Evolutionary conservation across 1,140 invertebrate genomes (phyloP), one percentile per base, ranked within the genome.

Genomic region (Philopotamus ludificatus): DNA sequence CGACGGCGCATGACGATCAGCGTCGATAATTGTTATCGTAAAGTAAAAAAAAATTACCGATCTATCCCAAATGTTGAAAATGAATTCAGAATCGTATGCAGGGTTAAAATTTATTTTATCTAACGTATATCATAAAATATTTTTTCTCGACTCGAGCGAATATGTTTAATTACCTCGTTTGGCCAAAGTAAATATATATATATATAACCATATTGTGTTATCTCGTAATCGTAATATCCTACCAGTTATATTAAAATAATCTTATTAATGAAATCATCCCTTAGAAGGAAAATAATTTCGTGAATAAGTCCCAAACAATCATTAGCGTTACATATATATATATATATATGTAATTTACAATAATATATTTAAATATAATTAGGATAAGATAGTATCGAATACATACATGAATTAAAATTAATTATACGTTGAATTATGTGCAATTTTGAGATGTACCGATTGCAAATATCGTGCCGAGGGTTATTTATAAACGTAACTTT

Each of bases 291-390:
- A 58, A 58, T 58, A 21, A 44, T 58, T 58, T 58, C 34, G 18
- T 54, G 45, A 58, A 57, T 26, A 23, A 58, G 20, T 44, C 34
- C 22, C 39, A 58, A 58, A 58, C 55, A 58, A 58, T 58, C 55
- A 58, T 58, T 58, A 58, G 55, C 25, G n/a, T 58, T 44, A 58
- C 45, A 28, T 39, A n/a, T 58, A 15, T 23, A 21, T 22, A 26
- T 45, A 22, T 44, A 50, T 21, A 22, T 26, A 55, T 9, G 23
- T 53, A 39, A 16, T 3, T 16, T 39, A 34, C 3, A 2, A 55
- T 2, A n/a, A 34, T 34, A 55, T 20, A 9, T 16, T 44, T 21
- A 21, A 22, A 1, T 12, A 58, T 16, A 45, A 25, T 22, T 42
- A 44, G 34, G 26, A 44, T 18, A 15, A 58, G 55, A 44, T 58